Conservation (phyloP, 2,888 invertebrate genomes). For the Syrista parreyssii region DNA sequence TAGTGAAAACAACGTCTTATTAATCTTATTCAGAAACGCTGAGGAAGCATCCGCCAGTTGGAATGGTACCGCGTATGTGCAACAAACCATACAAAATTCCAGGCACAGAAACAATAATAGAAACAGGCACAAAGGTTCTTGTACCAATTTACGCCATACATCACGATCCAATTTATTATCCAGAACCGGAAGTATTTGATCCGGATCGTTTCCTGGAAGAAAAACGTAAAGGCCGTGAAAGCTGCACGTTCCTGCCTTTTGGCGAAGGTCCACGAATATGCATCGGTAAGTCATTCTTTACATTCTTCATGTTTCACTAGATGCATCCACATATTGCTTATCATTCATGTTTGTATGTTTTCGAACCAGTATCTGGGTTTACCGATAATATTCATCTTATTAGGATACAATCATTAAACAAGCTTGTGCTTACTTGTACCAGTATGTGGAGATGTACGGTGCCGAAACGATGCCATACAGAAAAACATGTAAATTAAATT, state of each 20-base stretch:
- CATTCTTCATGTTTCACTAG: no score
- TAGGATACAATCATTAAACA: no score
- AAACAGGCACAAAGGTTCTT: slow-evolving; percentile 57
- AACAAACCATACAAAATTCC: slow-evolving; percentile 58
- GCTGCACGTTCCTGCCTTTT: slow-evolving; percentile 64
- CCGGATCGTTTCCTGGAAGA: slow-evolving; percentile 67
- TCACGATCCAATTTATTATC: slow-evolving; percentile 63
- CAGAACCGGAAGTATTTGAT: slow-evolving; percentile 66
- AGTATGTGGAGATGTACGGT: no score
- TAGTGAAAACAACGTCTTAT: background rate
- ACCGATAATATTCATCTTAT: background rate
- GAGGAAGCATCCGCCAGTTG: slow-evolving; percentile 66
- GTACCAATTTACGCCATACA: slow-evolving; percentile 64
- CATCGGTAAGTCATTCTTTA: slow-evolving; percentile 55
- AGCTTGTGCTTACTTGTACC: no score
- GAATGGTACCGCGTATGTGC: slow-evolving; percentile 61
- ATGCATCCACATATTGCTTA: background rate
- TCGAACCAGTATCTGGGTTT: background rate
- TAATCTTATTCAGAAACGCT: slow-evolving; percentile 61
- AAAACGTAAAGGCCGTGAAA: slow-evolving; percentile 52
- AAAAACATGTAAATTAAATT: no score
- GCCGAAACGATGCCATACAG: no score
- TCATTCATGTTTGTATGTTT: background rate
- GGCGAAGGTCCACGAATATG: slow-evolving; percentile 67
- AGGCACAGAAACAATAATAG: slow-evolving; percentile 56